phyloP scores from a whole-genome alignment of 1,140 invertebrate species.

The Pentalonia nigronervosa region DNA sequence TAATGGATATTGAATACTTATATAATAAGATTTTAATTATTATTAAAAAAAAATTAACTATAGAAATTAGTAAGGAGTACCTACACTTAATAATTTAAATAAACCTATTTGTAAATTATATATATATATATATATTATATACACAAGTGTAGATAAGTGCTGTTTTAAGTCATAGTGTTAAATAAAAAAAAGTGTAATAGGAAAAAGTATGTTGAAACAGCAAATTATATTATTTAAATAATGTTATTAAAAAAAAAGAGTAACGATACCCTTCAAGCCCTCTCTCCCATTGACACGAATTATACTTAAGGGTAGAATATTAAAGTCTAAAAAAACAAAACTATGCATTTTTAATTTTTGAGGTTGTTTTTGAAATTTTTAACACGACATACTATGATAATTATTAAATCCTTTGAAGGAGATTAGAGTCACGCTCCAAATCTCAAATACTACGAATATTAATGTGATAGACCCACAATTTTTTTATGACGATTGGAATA shows the following conservation, averaged over 20 bases:
- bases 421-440: background rate
- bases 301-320: background rate
- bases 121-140: background rate
- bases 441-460: background rate
- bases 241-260: background rate
- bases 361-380: background rate
- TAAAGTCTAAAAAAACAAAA: background rate
- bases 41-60: background rate
- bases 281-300: background rate
- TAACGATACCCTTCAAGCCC: background rate
- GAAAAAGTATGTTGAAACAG: background rate
- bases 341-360: background rate
- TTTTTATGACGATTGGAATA: background rate
- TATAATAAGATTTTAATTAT: background rate
- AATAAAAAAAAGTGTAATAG: background rate
- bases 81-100: background rate
- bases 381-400: background rate
- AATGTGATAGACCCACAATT: background rate
- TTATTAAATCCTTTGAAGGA: background rate
- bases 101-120: background rate
- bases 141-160: background rate
- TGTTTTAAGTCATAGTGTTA: background rate
- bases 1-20: background rate
- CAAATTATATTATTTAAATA: slow-evolving; percentile 22
- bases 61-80: background rate